Conservation (phyloP, 2,113 vertebrate genomes). For the Rhinopithecus roxellana region DNA sequence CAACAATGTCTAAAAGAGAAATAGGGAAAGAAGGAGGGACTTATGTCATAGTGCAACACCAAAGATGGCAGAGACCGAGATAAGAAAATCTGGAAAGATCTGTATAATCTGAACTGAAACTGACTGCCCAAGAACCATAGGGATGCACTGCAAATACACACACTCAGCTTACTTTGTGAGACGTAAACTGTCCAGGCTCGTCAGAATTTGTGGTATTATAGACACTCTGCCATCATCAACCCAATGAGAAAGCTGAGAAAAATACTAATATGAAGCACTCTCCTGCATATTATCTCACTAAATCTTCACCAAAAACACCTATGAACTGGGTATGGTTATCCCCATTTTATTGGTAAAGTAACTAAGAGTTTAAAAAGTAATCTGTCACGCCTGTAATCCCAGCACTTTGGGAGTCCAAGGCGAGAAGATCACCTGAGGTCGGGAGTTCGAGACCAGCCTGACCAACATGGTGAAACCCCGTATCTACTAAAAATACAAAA, state of each 20-base stretch:
- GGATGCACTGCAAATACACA: not conserved
- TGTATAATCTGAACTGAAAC: not conserved
- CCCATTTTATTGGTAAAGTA: not conserved
- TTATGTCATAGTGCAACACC: not conserved
- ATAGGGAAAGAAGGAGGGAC: not conserved
- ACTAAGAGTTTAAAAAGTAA: not conserved
- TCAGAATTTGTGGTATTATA: not conserved
- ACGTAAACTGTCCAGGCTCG: not conserved
- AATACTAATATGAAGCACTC: not conserved
- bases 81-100: not conserved
- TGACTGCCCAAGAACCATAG: not conserved
- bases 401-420: no score
- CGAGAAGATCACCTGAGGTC: no score
- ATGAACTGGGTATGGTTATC: not conserved
- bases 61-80: not conserved
- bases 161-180: not conserved
- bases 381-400: not conserved
- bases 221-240: not conserved
- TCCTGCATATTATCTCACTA: not conserved
- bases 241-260: not conserved
- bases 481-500: no score
- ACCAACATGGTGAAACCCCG: no score
- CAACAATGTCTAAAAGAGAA: not conserved
- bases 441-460: no score
- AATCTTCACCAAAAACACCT: not conserved